Evolutionary conservation across 2,113 vertebrate genomes (phyloP), one percentile per base, ranked within the genome.

Genomic region (Jaculus jaculus): DNA sequence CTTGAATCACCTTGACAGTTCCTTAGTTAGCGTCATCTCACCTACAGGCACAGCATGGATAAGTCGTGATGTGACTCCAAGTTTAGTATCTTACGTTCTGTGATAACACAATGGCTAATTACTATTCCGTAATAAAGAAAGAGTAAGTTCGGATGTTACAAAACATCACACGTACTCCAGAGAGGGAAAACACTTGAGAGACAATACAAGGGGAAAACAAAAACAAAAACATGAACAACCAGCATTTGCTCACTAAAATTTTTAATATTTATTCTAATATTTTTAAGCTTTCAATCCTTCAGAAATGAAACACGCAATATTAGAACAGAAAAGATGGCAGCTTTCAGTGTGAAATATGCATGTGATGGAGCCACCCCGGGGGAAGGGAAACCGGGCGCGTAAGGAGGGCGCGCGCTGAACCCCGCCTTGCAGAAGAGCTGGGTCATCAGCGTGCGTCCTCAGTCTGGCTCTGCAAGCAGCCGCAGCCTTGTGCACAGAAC

Each of bases 381-480:
- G 21, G 73, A 87, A 87, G 18, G 6, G 28, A 65, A 86, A 66
- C 47, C 60, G 60, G 42, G 71, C 87, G 51, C 26, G 34, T 39
- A 58, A 79, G 21, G 26, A 58, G 80, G 54, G 21, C 78, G 23
- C 24, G 0, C 58, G 15, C 21, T 30, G 20, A 20, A 32, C 61
- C 71, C 61, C 17, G 87, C 58, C 69, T 91, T 39, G 84, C 39
- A 75, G 87, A 82, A 34, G 47, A 23, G 12, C 4, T 88, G 37
- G 34, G 8, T 79, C 47, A 95, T 94, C 96, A 94, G 78, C 37
- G 85, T 94, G 97, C 32, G 80, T 66, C 79, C 75, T 93, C 89
- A 93, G 7, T 65, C 69, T 82, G 63, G n/a, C 95, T 92, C 91
- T 90, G 91, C 92, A 87, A 91, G 91, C 74, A 87, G 94, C 60